phyloP scores from a whole-genome alignment of 2,113 vertebrate species.

The Melierax canorus region DNA sequence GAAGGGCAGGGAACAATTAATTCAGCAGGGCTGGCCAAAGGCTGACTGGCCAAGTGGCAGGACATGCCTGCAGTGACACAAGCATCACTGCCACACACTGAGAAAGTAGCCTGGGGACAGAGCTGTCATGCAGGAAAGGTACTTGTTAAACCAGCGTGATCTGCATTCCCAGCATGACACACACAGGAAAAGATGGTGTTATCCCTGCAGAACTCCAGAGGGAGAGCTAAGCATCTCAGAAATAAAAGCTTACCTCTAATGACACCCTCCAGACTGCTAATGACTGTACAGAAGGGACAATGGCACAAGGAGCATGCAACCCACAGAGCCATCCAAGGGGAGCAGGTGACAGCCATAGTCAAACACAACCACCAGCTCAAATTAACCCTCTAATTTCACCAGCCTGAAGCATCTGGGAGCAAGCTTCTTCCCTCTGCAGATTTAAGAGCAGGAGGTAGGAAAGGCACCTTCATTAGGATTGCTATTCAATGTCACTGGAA shows the following conservation, averaged over 20 bases:
- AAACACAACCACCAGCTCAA: not conserved
- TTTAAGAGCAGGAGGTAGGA: not conserved
- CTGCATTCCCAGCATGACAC: not conserved
- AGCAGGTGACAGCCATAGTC: not conserved
- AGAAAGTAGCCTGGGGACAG: not conserved
- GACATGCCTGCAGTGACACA: not conserved
- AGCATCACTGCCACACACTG: not conserved
- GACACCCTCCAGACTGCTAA: not conserved
- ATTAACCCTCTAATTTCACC: not conserved
- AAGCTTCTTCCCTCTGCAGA: not conserved
- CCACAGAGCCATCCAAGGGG: not conserved
- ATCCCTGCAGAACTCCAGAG: not conserved
- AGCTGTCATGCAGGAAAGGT: not conserved
- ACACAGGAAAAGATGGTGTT: not conserved
- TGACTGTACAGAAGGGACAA: not conserved
- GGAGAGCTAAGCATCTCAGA: not conserved
- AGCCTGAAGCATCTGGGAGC: not conserved
- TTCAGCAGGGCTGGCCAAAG: not conserved
- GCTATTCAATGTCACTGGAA: not conserved
- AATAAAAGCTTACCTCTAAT: not conserved
- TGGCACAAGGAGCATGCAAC: not conserved
- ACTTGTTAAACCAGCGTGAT: not conserved
- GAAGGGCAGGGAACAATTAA: not conserved
- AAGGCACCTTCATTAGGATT: accelerated
- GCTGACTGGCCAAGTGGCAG: not conserved